Base-by-base conservation (phyloP, 2,888 invertebrate species). In the Opisthograptis luteolata region DNA sequence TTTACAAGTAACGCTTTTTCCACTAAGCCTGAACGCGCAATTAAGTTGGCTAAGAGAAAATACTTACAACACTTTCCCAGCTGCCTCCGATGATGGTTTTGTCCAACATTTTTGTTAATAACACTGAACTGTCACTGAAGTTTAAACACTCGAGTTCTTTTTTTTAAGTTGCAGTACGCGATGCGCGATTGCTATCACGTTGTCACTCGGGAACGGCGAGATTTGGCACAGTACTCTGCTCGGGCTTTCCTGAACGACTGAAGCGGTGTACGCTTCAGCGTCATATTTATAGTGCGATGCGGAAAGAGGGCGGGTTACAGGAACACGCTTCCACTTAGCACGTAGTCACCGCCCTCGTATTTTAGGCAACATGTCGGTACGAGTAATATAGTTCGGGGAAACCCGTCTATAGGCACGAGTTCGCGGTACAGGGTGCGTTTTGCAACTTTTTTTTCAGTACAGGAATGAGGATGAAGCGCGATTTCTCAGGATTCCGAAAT, bases 21-120 rank as follows among this genome's bases (percentile, higher is more conserved):
- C 50, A 45, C 48, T 44, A 47, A 52, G 59, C 48, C 53, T 59
- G 5, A 25, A 1, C 25, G 5, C 17, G 5, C n/a, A 3, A 8
- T 25, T 37, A 10, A 45, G 7, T 35, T 15, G 50, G 37, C 15
- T 19, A 48, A 12, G n/a, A 55, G 34, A 51, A 53, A 37, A 25
- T 58, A 87, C 90, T 84, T 77, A 90, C 89, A 81, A 90, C 87
- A 67, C 89, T 90, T 70, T 90, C 90, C 90, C 87, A 89, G 76
- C 90, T 90, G 69, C 86, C 87, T 55, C 90, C 88, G 58, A 89
- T 55, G 55, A 84, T 75, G 37, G 80, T 77, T 70, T 84, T 87
- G 81, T 90, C 90, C 88, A 90, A 80, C 89, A 89, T 90, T 28
- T 71, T 80, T 63, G 10, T 42, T 52, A 20, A 13, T 44, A 55